Conservation (phyloP, 2,797 vertebrate genomes). For the Borostomias antarcticus region DNA sequence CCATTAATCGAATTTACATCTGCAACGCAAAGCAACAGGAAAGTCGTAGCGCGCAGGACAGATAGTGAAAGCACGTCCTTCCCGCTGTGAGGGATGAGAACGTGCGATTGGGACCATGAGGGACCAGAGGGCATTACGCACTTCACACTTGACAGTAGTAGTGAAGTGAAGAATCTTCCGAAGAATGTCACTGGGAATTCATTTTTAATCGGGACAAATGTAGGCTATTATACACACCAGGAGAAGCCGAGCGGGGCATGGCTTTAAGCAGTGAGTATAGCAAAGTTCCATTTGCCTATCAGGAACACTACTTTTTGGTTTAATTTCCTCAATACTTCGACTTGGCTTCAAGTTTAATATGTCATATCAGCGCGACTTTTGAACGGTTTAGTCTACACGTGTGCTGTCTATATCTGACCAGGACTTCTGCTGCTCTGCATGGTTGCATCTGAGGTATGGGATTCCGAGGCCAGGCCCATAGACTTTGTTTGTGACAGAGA, state of each 20-base stretch:
- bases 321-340: too few species aligned
- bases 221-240: slow-evolving; percentile 31
- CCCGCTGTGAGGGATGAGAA: slow-evolving; percentile 51
- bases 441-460: slow-evolving; percentile 63
- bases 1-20: too few species aligned
- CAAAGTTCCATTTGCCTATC: slow-evolving; percentile 4
- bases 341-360: background rate
- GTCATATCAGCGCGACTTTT: too few species aligned
- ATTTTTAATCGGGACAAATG: slow-evolving; percentile 61
- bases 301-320: too few species aligned
- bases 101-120: slow-evolving; percentile 60
- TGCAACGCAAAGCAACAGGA: slow-evolving; percentile 30
- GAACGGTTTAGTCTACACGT: too few species aligned
- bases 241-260: slow-evolving; percentile 61
- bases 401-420: slow-evolving; percentile 43
- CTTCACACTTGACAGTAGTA: slow-evolving; percentile 16
- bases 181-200: background rate
- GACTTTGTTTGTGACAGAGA: slow-evolving; percentile 71
- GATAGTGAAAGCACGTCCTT: slow-evolving; percentile 63
- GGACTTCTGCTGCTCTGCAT: slow-evolving; percentile 69
- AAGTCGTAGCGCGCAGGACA: slow-evolving; percentile 66
- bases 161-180: background rate
- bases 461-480: slow-evolving; percentile 59
- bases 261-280: slow-evolving; percentile 71
- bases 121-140: slow-evolving; percentile 53